Percentiles rank a stretch among this genome's conserved stretches.
phyloP scores from a whole-genome alignment of 2,888 invertebrate species.

The Biston betularia region DNA sequence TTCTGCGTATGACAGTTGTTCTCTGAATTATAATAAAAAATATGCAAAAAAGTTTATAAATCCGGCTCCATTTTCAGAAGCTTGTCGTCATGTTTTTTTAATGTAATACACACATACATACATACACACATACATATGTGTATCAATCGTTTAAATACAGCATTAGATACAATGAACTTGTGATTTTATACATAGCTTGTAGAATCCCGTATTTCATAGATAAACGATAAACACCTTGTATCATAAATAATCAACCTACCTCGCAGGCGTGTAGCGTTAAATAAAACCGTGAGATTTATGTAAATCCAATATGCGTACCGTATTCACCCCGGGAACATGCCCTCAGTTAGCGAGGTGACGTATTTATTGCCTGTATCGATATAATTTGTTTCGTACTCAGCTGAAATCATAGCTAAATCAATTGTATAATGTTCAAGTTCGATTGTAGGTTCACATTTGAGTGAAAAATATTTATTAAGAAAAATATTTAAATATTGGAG shows the following conservation, averaged over 20 bases:
- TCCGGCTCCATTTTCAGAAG: no score
- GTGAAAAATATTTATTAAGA: no score
- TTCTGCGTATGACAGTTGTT: no score
- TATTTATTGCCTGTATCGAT: constrained; percentile 30
- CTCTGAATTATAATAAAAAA: no score
- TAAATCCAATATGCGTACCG: constrained; percentile 37
- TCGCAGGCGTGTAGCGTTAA: constrained; percentile 13
- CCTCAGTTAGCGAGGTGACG: constrained; percentile 27
- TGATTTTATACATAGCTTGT: no score
- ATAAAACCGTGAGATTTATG: constrained; percentile 35
- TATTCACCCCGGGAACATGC: constrained; percentile 30
- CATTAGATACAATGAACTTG: no score
- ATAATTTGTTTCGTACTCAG: constrained; percentile 19
- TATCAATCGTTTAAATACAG: no score
- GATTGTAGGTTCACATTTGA: background rate
- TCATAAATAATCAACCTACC: constrained; percentile 1
- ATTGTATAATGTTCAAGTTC: background rate
- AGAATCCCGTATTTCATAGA: background rate
- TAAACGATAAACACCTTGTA: constrained; percentile 9
- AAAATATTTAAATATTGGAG: no score
- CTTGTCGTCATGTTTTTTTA: no score
- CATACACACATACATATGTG: no score
- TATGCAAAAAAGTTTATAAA: no score
- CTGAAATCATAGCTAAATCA: constrained; percentile 2
- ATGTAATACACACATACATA: no score